Percentiles rank a stretch among this genome's conserved stretches.
phyloP scores from a whole-genome alignment of 2,797 vertebrate species.

The Esox masquinongy region DNA sequence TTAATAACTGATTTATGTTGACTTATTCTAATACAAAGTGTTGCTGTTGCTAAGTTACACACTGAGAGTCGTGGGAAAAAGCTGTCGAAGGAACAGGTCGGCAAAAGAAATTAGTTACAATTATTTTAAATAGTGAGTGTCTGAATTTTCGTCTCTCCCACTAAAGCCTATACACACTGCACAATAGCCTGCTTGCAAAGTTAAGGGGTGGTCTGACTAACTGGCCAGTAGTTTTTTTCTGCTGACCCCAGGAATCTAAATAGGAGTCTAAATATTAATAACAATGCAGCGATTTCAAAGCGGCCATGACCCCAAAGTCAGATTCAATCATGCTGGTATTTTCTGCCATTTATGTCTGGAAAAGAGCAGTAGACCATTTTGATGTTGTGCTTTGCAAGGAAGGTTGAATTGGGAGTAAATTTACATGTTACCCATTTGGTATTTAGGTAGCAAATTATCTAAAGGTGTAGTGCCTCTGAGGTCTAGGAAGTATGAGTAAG shows the following conservation, averaged over 20 bases:
- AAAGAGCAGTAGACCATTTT: constrained; percentile 27
- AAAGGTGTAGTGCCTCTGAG: constrained; percentile 8
- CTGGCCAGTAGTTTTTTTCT: constrained; percentile 43
- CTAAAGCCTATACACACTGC: too few species aligned
- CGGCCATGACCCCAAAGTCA: constrained; percentile 45
- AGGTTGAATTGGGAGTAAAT: background rate
- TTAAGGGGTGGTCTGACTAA: constrained; percentile 16
- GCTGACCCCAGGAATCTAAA: constrained; percentile 52
- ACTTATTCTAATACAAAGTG: too few species aligned
- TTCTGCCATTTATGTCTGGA: constrained; percentile 51
- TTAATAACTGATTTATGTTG: too few species aligned
- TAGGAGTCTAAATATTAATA: constrained; percentile 59
- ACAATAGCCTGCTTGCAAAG: too few species aligned
- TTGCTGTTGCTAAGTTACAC: too few species aligned
- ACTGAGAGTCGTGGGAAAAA: too few species aligned
- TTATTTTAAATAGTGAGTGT: too few species aligned
- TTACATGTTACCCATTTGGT: constrained; percentile 24
- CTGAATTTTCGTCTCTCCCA: too few species aligned
- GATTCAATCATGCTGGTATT: constrained; percentile 50
- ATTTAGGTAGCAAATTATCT: constrained; percentile 25
- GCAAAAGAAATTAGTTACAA: too few species aligned
- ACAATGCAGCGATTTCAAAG: constrained; percentile 50
- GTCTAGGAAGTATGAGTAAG: background rate
- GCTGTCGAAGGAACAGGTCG: too few species aligned
- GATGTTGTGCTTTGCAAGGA: constrained; percentile 35